Evolutionary conservation across 1,140 invertebrate species (phyloP).

Genomic region (Eumeta japonica): DNA sequence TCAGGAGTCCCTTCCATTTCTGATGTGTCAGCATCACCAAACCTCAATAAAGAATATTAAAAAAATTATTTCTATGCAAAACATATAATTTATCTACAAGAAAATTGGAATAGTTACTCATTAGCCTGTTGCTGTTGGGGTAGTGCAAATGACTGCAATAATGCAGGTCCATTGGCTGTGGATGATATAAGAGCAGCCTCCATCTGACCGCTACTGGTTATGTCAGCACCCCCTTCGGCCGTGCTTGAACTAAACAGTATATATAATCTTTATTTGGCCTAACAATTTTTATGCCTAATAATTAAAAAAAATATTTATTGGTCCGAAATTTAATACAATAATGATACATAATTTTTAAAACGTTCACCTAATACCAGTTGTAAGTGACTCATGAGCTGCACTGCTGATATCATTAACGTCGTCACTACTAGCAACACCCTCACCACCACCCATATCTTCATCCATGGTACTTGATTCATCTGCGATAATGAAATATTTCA

Average conservation of each 20-base stretch:
- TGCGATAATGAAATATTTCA: constrained; percentile 10
- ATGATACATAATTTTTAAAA: neutral
- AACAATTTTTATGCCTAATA: neutral
- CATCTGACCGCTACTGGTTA: constrained; percentile 41
- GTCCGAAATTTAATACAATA: neutral
- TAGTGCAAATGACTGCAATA: constrained; percentile 40
- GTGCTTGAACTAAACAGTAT: constrained; percentile 35
- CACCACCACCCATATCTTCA: constrained; percentile 48
- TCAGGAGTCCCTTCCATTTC: constrained; percentile 46
- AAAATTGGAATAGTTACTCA: constrained; percentile 26
- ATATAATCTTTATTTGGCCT: neutral
- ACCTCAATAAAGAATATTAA: constrained; percentile 22
- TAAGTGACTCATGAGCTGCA: constrained; percentile 39
- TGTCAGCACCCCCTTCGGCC: constrained; percentile 43
- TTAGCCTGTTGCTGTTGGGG: constrained; percentile 35
- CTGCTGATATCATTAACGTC: constrained; percentile 53
- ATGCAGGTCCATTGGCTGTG: constrained; percentile 40
- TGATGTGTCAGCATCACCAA: constrained; percentile 44
- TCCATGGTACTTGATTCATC: constrained; percentile 54
- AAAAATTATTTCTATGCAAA: no score
- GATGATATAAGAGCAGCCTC: constrained; percentile 43
- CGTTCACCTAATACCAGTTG: constrained; percentile 40
- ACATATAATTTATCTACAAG: no score
- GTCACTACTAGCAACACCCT: constrained; percentile 48
- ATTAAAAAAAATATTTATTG: neutral